These are phyloP conservation scores for Bombus huntii DNA, from an alignment of 1,140 invertebrate genomes.

Conservation along the genomic window DNA sequence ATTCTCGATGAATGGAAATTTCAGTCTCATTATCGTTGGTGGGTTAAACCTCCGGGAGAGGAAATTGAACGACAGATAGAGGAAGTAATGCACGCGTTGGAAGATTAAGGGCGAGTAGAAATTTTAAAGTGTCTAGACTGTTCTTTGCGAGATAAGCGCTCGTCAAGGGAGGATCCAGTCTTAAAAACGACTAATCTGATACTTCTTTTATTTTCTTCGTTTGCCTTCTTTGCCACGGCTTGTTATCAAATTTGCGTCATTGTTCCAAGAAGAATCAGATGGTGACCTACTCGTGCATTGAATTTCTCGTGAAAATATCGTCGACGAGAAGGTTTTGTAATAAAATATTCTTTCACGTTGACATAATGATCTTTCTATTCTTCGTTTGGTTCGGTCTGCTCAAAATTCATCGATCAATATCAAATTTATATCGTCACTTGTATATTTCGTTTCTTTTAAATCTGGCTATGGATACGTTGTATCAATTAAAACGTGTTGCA, in stretches of 20 bases:
- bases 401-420: neutral
- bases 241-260: neutral
- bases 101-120: constrained; percentile 20
- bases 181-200: constrained; percentile 10
- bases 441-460: neutral
- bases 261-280: neutral
- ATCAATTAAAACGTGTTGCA: neutral
- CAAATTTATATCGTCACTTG: neutral
- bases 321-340: neutral
- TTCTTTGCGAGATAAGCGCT: constrained; percentile 66
- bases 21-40: neutral
- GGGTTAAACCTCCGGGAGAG: neutral
- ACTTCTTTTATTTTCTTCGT: neutral
- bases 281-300: neutral
- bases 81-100: constrained; percentile 3
- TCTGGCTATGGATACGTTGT: neutral
- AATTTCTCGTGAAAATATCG: neutral
- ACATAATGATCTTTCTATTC: neutral
- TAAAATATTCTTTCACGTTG: neutral
- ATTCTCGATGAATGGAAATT: neutral
- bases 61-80: constrained; percentile 23
- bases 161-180: neutral
- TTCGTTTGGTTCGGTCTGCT: neutral
- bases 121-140: neutral
- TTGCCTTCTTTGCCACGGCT: too few species aligned